These are phyloP conservation scores for Thaumatotibia leucotreta DNA, from an alignment of 1,140 invertebrate species.

Conservation along the genomic window DNA sequence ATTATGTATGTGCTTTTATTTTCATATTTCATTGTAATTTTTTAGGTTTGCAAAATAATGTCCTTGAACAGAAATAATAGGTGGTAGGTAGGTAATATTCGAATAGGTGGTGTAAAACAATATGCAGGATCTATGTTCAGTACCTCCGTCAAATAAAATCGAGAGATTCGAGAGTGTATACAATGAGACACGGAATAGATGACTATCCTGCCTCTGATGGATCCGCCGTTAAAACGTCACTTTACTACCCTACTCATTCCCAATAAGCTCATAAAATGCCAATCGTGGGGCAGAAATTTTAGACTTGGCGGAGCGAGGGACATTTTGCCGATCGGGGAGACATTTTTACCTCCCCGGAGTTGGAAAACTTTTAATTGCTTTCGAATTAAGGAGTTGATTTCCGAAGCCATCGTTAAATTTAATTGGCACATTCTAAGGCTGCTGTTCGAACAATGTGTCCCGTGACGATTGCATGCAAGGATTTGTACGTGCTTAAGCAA, in stretches of 20 bases:
- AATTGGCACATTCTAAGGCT: neutral
- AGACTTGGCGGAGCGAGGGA: neutral
- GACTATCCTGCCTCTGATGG: too few species aligned
- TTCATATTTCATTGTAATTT: too few species aligned
- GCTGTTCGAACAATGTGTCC: neutral
- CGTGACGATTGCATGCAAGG: neutral
- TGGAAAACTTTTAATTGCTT: constrained; percentile 4
- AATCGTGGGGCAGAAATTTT: neutral
- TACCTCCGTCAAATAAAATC: too few species aligned
- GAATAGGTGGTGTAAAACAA: too few species aligned
- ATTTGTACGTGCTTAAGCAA: neutral
- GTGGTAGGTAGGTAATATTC: too few species aligned
- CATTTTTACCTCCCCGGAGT: neutral
- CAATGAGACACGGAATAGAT: too few species aligned
- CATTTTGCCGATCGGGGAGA: neutral
- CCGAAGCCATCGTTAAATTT: constrained; percentile 3
- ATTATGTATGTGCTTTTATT: too few species aligned
- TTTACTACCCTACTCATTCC: neutral
- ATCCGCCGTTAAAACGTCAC: too few species aligned
- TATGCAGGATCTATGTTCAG: too few species aligned
- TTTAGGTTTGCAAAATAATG: too few species aligned
- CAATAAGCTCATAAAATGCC: neutral
- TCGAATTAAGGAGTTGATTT: constrained; percentile 9
- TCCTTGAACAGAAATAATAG: too few species aligned
- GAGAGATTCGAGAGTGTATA: too few species aligned